Evolutionary conservation across 2,888 invertebrate species (phyloP), one percentile per base, ranked within the genome.

Genomic region (Podabrus alpinus): DNA sequence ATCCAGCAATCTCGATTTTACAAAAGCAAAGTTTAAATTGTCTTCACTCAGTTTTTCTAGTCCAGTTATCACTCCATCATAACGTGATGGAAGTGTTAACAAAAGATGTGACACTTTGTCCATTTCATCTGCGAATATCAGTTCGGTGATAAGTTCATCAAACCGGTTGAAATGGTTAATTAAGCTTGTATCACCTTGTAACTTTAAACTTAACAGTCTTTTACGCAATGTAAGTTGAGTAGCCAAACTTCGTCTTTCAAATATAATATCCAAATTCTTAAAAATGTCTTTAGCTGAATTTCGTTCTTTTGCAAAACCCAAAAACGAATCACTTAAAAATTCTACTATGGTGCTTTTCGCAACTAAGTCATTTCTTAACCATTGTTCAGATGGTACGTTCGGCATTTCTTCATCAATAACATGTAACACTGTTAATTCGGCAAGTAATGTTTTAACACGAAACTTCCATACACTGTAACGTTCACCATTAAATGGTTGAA

Each of bases 151-250:
- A n/a, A n/a, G n/a, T n/a, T n/a, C n/a, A n/a, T n/a, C n/a, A n/a
- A n/a, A n/a, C n/a, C n/a, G n/a, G n/a, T 82, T 78, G 29, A 85
- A 86, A 82, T 81, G 85, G 60, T 80, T 81, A 29, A 72, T 73
- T 19, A 82, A 62, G 10, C 71, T 9, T 29, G 67, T 77, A 59
- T 79, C 75, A 25, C 74, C 72, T 73, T 79, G 62, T 15, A 82
- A 72, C 77, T 82, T 82, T 45, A 83, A 69, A 3, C 15, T 66
- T 13, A 81, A 73, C 29, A 83, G 66, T 71, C 76, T 77, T 75
- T 82, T 84, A 25, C 81, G 71, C 13, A 81, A 25, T 2, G 79
- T 73, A 29, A 83, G 74, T 70, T 84, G 83, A 21, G 79, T 80
- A 3, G 83, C 81, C 13, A 84, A 74, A 68, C 82, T 79, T 76